Conservation (phyloP, 2,888 invertebrate species). For the Lochmaea crataegi region DNA sequence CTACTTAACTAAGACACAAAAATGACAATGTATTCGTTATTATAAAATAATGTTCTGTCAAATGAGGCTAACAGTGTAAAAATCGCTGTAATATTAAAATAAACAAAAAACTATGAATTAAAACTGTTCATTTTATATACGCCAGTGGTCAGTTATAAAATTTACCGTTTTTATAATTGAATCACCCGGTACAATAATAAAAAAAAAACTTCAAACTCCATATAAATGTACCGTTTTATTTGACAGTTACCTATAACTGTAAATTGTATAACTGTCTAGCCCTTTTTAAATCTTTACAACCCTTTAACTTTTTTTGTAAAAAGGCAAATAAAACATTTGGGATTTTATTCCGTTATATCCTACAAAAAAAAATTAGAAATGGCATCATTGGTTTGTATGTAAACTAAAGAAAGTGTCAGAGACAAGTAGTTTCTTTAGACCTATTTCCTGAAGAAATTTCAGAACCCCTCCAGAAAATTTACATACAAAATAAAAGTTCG, state of each 20-base stretch:
- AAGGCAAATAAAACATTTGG: background rate
- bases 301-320: constrained; percentile 4
- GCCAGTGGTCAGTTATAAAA: background rate
- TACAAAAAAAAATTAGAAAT: background rate
- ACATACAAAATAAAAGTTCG: background rate
- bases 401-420: too few species aligned
- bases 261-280: constrained; percentile 1
- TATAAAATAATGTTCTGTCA: too few species aligned
- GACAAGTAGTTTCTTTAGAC: background rate
- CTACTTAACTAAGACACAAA: too few species aligned
- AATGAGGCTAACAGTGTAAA: too few species aligned
- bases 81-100: too few species aligned
- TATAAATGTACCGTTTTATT: constrained; percentile 11
- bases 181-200: background rate
- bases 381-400: background rate
- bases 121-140: too few species aligned
- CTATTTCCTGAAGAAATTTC: background rate
- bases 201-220: background rate
- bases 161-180: background rate
- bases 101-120: too few species aligned
- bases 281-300: constrained; percentile 8
- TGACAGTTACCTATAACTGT: constrained; percentile 1
- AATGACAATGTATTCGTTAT: too few species aligned
- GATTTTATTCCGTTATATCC: background rate
- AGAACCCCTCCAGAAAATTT: background rate